Evolutionary conservation across 2,797 vertebrate species (phyloP), one percentile per base, ranked within the genome.

Genomic region (Chaunax sp.): DNA sequence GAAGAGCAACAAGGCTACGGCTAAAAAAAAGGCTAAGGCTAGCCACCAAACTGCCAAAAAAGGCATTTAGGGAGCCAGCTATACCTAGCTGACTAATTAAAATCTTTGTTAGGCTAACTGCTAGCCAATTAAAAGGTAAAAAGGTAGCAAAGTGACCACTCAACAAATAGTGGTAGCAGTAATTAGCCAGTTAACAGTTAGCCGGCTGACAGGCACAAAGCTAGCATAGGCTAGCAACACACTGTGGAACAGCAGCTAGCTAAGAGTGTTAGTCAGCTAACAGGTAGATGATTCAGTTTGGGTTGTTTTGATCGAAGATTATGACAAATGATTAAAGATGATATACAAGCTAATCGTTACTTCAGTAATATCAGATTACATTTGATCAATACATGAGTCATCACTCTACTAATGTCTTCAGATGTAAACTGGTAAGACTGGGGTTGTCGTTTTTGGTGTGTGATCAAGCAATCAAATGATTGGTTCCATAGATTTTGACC

Each of bases 1-100:
- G 77, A 69, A 83, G 67, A 72, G 86, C 87, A 88, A 81, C 82
- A 60, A 78, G 49, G 69, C 77, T 87, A 89, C 80, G 79, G 84
- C 82, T 87, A 80, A 81, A 64, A 81, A 63, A 62, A 63, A 60
- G 81, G 81, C 86, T 88, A 83, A 80, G 46, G 73, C 69, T 86
- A 81, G 75, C 78, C 60, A 65, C 57, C 72, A 75, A 58, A 78
- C 82, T 65, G 82, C 81, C 72, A 79, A 76, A 76, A 51, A 81
- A 85, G 85, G 84, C 83, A 76, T 82, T 79, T 2, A 23, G 71
- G 68, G 25, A 73, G 64, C 68, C 65, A 75, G 75, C 69, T 72
- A 52, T 20, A 25, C 77, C 25, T 81, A 74, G 57, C 75, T 19
- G 58, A 72, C 79, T 22, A 18, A 45, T 72, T 74, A 8, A 62